Base-by-base conservation (phyloP, 2,797 vertebrate genomes). In the Hemibagrus guttatus region DNA sequence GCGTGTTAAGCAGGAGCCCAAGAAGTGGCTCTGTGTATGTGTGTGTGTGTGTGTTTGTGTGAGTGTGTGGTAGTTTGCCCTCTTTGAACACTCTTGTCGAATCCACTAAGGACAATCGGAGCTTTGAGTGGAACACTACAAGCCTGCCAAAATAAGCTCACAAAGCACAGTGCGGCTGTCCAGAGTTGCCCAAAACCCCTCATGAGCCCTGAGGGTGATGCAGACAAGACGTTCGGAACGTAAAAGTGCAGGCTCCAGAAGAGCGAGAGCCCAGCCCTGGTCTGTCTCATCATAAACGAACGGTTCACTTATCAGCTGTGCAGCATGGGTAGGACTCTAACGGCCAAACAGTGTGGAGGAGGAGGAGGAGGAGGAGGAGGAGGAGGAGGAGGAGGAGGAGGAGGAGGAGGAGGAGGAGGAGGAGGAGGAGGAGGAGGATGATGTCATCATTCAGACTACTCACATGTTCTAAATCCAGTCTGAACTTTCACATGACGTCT, bases 81-180 rank as follows among this genome's bases (percentile, higher is more conserved):
- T 93, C 91, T 89, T 93, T 93, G 95, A 82, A 95, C 87, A 93
- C 93, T 95, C 92, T 92, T 93, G 92, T 95, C 93, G 94, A 96
- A 95, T 94, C 95, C 93, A 96, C 93, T 92, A 93, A 93, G 94
- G 93, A 95, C 92, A 94, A 91, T 89, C 86, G 85, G 87, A 89
- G 90, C 95, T 96, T 96, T 97, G 95, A 97, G 95, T 95, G 92
- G 88, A 85, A 64, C 58, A 83, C 23, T 16, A 46, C 72, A 17
- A 79, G 83, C 85, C 86, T 88, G 89, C 88, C 88, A 89, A 91
- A 90, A 89, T 86, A 89, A 91, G 86, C 84, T 85, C 69, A 76
- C 85, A 87, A 72, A 89, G 87, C 79, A 79, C 42, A 86, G 83
- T n/a, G 26, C 79, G 85, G 72, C 83, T 79, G 71, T 69, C 86